These are phyloP conservation scores for Diglossa cyanea DNA, from an alignment of 2,797 vertebrate species.

Conservation along the genomic window DNA sequence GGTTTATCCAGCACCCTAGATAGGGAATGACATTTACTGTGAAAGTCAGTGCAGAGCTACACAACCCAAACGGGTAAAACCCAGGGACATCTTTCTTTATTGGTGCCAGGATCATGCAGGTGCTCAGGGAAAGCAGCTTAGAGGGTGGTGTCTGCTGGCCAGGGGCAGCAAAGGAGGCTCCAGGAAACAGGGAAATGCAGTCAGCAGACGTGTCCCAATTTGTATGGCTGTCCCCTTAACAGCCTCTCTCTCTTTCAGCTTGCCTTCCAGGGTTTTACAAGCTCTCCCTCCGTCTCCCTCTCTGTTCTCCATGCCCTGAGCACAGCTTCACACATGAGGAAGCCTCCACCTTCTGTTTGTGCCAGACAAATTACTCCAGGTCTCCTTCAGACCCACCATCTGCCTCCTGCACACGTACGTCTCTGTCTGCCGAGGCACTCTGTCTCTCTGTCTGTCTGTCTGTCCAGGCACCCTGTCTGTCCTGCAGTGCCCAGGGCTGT, in stretches of 20 bases:
- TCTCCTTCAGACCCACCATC: constrained; percentile 88
- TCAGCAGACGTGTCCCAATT: fast-evolving
- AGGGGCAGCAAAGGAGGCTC: not conserved
- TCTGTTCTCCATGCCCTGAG: constrained; percentile 91
- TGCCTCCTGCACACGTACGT: constrained; percentile 89
- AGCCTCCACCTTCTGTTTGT: constrained; percentile 87
- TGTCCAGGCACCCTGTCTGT: not conserved
- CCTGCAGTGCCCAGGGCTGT: not conserved
- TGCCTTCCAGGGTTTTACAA: constrained; percentile 92
- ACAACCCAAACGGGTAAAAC: not conserved
- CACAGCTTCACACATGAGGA: constrained; percentile 89
- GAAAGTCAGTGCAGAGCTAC: not conserved
- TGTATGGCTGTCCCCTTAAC: not conserved
- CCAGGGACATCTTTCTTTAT: not conserved
- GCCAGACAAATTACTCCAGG: constrained; percentile 89
- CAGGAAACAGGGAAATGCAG: not conserved
- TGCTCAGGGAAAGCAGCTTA: not conserved
- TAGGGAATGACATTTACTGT: not conserved
- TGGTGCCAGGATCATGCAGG: not conserved
- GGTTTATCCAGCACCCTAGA: not conserved
- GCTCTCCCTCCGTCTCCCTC: constrained; percentile 86
- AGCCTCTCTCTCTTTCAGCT: constrained; percentile 74
- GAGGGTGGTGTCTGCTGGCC: not conserved
- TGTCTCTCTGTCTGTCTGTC: fast-evolving
- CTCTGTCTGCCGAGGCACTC: not conserved